Percentiles rank a stretch among this genome's conserved stretches.
Evolutionary conservation across 2,113 vertebrate genomes (phyloP).

Genomic region (Benitochromis conjunctus): DNA sequence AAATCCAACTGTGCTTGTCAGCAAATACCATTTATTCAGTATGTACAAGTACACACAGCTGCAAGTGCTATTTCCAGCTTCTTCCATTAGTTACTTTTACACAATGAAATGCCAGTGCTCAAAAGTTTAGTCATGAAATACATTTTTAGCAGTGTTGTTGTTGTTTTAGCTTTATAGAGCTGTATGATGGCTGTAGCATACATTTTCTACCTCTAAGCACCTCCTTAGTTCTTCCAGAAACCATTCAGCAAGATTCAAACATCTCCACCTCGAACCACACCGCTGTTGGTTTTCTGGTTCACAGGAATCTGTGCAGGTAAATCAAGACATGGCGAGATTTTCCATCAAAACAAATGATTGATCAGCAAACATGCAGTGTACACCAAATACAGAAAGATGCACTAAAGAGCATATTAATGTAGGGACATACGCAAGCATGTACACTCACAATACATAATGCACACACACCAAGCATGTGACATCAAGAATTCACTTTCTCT

Average conservation of each 20-base stretch:
- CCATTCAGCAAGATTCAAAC: not conserved
- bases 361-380: conserved; percentile 70
- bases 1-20: conserved; percentile 35
- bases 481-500: conserved; percentile 71
- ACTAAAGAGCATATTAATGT: not conserved
- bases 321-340: conserved; percentile 82
- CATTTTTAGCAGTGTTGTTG: not conserved
- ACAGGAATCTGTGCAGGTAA: conserved; percentile 74
- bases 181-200: conserved; percentile 11
- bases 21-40: not conserved
- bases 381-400: not conserved
- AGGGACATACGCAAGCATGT: conserved; percentile 20
- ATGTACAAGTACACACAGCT: not conserved
- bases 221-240: conserved; percentile 7
- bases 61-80: not conserved
- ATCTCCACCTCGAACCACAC: conserved; percentile 7
- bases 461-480: conserved; percentile 70
- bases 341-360: conserved; percentile 83
- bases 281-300: conserved; percentile 48
- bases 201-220: conserved; percentile 24
- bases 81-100: not conserved
- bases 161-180: conserved; percentile 2
- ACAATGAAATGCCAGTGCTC: not conserved
- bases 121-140: not conserved
- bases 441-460: conserved; percentile 52